Conservation (phyloP, 1,140 invertebrate genomes). For the Calycopis cecrops region DNA sequence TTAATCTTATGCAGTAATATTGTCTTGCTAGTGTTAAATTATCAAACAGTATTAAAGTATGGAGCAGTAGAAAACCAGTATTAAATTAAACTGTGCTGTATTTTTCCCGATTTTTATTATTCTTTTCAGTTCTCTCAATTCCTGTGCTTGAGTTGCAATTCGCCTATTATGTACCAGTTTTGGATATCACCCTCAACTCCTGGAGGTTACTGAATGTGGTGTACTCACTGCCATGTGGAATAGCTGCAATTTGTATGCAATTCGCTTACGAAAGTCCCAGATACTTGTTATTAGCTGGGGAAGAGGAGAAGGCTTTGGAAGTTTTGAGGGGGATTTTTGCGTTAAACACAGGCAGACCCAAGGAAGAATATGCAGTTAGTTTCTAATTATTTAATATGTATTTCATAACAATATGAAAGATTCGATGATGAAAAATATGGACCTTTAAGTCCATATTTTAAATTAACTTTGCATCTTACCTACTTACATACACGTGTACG, state of each 20-base stretch:
- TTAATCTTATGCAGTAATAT: too few species aligned
- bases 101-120: too few species aligned
- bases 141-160: conserved; percentile 59
- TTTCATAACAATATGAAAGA: too few species aligned
- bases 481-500: too few species aligned
- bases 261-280: conserved; percentile 83
- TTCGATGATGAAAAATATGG: too few species aligned
- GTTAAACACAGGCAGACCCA: conserved; percentile 71
- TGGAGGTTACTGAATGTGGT: conserved; percentile 82
- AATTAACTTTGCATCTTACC: too few species aligned
- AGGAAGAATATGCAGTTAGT: conserved; percentile 41
- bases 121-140: conserved; percentile 46
- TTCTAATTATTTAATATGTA: too few species aligned
- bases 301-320: conserved; percentile 72
- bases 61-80: too few species aligned
- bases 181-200: conserved; percentile 73
- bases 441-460: too few species aligned
- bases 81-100: too few species aligned
- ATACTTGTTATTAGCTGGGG: conserved; percentile 76
- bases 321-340: conserved; percentile 73
- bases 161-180: conserved; percentile 46
- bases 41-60: too few species aligned
- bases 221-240: conserved; percentile 76
- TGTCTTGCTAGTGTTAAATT: too few species aligned
- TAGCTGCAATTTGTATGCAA: conserved; percentile 73